These are phyloP conservation scores for Amblyopsis hoosieri DNA, from an alignment of 2,797 vertebrate genomes.

Conservation along the genomic window DNA sequence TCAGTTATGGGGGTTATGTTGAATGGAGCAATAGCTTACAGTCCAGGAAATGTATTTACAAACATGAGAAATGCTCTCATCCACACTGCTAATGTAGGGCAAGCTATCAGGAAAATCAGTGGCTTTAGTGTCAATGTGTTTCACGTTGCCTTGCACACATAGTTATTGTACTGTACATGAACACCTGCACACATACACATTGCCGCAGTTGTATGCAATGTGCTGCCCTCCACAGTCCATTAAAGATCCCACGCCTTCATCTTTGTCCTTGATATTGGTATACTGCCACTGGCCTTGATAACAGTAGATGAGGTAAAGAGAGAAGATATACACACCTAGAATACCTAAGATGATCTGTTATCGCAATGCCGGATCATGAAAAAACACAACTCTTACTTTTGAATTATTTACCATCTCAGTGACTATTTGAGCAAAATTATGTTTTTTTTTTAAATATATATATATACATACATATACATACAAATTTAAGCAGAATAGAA, in stretches of 20 bases:
- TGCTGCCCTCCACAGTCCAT: conserved; percentile 35
- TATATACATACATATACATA: no score
- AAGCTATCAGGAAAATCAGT: conserved; percentile 44
- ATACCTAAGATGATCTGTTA: conserved; percentile 22
- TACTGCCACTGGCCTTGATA: conserved; percentile 5
- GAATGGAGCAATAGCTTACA: conserved; percentile 3
- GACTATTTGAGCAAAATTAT: conserved; percentile 6
- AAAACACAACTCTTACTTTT: neutral
- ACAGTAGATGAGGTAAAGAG: neutral
- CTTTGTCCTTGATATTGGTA: conserved; percentile 4
- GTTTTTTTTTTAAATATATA: neutral
- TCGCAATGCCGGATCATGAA: neutral
- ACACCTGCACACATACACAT: conserved; percentile 4
- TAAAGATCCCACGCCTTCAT: neutral
- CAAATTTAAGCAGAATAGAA: no score
- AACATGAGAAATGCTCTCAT: conserved; percentile 11
- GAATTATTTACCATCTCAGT: conserved; percentile 6
- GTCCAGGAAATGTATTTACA: neutral
- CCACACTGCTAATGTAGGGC: conserved; percentile 32
- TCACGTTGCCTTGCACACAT: conserved; percentile 17
- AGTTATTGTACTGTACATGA: conserved; percentile 1
- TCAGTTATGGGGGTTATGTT: conserved; percentile 12
- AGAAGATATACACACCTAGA: conserved; percentile 4
- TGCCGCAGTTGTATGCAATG: conserved; percentile 14
- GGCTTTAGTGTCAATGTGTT: conserved; percentile 19